Evolutionary conservation across 2,888 invertebrate species (phyloP).

Genomic region (Cantharis flavilabris): DNA sequence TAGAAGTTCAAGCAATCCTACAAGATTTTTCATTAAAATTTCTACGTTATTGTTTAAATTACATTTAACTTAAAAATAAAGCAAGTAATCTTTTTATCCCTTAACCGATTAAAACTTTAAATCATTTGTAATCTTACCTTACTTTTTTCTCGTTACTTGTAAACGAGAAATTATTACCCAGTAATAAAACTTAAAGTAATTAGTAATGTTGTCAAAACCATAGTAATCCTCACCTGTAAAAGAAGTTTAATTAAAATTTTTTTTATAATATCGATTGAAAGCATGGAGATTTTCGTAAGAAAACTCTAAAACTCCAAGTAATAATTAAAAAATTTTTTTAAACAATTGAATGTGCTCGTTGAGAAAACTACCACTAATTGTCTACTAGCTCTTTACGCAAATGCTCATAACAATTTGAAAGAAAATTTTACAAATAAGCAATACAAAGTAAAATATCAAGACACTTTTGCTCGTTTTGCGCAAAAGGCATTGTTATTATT

Average conservation of each 20-base stretch:
- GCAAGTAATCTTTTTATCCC: neutral
- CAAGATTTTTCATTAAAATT: neutral
- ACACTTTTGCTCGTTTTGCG: neutral
- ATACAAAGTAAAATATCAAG: neutral
- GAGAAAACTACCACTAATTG: neutral
- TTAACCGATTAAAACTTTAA: slow-evolving; percentile 2
- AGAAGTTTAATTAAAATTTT: neutral
- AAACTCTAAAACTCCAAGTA: neutral
- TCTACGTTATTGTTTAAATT: neutral
- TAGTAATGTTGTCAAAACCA: neutral
- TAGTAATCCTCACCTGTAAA: neutral
- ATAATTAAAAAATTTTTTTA: too few relatives aligned
- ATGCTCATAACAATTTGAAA: neutral
- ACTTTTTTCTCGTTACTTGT: neutral
- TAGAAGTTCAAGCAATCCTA: neutral
- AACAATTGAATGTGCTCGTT: neutral
- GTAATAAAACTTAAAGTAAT: neutral
- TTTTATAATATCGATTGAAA: neutral
- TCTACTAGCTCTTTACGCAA: neutral
- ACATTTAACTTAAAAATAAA: neutral
- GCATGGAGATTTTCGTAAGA: neutral
- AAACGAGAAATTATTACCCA: neutral
- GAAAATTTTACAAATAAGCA: neutral
- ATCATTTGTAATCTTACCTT: neutral
- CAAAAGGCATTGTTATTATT: neutral